Evolutionary conservation across 1,140 invertebrate genomes (phyloP).

Genomic region (Stenopsyche tienmushanensis): DNA sequence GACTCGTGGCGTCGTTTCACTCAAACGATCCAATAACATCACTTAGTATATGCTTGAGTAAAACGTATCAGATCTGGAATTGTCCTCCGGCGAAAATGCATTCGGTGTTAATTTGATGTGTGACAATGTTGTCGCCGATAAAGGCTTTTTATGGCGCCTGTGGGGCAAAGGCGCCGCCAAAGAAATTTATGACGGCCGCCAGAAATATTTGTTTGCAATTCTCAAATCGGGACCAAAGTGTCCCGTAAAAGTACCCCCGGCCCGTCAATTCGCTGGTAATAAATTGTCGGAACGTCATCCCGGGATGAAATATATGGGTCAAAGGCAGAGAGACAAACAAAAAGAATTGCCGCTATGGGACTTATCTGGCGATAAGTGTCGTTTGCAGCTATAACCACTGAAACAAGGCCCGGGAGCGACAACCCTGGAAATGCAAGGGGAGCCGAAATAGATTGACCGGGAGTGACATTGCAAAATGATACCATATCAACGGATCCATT

Average conservation of each 20-base stretch:
- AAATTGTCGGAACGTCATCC: conserved; percentile 33
- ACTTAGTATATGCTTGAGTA: no score
- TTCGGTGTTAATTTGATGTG: no score
- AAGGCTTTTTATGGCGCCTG: no score
- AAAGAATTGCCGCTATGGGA: conserved; percentile 37
- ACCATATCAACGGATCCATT: not conserved
- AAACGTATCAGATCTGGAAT: no score
- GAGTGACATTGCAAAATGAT: conserved; percentile 8
- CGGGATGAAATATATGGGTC: conserved; percentile 38
- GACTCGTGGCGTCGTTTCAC: not conserved
- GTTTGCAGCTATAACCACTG: conserved; percentile 19
- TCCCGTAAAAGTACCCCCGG: not conserved
- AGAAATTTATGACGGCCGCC: conserved; percentile 14
- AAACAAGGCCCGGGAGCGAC: not conserved
- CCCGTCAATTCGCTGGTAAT: conserved; percentile 37
- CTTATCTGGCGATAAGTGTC: conserved; percentile 35
- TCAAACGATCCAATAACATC: not conserved
- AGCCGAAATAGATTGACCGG: no score
- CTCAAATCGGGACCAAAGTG: conserved; percentile 15
- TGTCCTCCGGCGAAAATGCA: no score
- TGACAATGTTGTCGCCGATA: no score
- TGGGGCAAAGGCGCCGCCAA: no score
- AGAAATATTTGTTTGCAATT: conserved; percentile 24
- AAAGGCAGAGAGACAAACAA: conserved; percentile 31
- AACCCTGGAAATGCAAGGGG: no score